Base-by-base conservation (phyloP, 1,140 invertebrate genomes). In the Drosophila littoralis region DNA sequence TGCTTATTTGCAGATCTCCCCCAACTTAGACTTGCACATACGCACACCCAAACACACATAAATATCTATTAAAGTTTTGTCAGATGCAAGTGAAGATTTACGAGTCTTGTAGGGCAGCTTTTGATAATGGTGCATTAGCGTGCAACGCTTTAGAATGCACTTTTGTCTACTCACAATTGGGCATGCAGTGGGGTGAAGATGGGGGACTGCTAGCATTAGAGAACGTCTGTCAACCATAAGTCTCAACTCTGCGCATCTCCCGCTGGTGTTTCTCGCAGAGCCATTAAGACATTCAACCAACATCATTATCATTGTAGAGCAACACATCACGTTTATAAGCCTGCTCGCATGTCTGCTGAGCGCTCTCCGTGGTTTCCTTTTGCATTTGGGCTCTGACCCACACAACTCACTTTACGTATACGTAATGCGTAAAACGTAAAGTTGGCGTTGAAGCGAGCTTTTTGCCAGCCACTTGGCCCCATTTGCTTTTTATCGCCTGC, bases 51-150 rank as follows among this genome's bases (percentile, higher is more conserved):
- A 43, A 45, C 45, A 32, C 55, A 69, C 82, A 86, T 86, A 86
- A 86, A 86, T 86, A 86, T 86, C 82, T 86, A 86, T 86, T 86
- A 86, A 73, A 88, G 76, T 71, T 42, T 43, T 50, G 77, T 75
- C 79, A 72, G 79, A 61, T 73, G 84, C 76, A 86, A 86, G 82
- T 88, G 82, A 86, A 86, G 82, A 86, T 86, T 88, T 86, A 86
- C 82, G 82, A 78, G 63, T 38, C 59, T 50, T 78, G 42, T 61
- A 55, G 72, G 72, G 61, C 61, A 70, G 82, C 83, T 68, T 75
- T 72, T 79, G 82, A 83, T 86, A 88, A 86, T 86, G 83, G 84
- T 73, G 79, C 84, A 88, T 88, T 86, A 83, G 82, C 79, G 82
- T 86, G 83, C 54, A 82, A 59, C 83, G 79, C 85, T 85, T 85